phyloP scores from a whole-genome alignment of 1,140 invertebrate genomes.

The Ladona fulva region DNA sequence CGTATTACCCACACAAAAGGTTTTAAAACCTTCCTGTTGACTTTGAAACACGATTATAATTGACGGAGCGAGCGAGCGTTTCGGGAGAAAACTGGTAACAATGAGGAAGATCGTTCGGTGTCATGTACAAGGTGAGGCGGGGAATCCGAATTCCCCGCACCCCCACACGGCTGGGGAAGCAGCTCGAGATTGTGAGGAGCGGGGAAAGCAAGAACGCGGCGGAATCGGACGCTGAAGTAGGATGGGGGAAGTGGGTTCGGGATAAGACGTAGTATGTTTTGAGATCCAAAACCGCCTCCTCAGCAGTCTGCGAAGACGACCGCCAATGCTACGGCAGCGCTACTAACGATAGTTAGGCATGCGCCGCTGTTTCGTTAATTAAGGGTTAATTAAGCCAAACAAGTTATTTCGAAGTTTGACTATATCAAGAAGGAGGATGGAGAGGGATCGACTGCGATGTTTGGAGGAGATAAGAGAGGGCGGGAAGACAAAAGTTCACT shows the following conservation, averaged over 20 bases:
- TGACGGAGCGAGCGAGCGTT: neutral
- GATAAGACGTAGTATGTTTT: neutral
- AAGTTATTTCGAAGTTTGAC: conserved; percentile 17
- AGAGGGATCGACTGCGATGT: neutral
- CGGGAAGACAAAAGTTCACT: neutral
- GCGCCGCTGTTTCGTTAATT: conserved; percentile 16
- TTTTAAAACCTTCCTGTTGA: neutral
- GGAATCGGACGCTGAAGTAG: neutral
- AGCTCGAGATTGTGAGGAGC: neutral
- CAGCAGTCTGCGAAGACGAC: conserved; percentile 1
- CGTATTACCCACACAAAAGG: too few species aligned
- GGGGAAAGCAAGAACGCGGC: neutral
- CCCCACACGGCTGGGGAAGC: neutral
- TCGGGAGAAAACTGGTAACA: neutral
- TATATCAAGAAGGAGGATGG: neutral
- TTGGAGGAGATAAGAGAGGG: neutral
- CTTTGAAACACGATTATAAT: conserved; percentile 4
- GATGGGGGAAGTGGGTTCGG: neutral
- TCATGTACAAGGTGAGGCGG: neutral
- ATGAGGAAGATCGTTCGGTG: neutral
- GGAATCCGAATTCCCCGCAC: neutral
- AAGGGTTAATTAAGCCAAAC: conserved; percentile 17
- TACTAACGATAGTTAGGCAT: conserved; percentile 10
- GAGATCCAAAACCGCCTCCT: neutral
- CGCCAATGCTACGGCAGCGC: neutral